Base-by-base conservation (phyloP, 1,140 invertebrate genomes). In the Linepithema humile region DNA sequence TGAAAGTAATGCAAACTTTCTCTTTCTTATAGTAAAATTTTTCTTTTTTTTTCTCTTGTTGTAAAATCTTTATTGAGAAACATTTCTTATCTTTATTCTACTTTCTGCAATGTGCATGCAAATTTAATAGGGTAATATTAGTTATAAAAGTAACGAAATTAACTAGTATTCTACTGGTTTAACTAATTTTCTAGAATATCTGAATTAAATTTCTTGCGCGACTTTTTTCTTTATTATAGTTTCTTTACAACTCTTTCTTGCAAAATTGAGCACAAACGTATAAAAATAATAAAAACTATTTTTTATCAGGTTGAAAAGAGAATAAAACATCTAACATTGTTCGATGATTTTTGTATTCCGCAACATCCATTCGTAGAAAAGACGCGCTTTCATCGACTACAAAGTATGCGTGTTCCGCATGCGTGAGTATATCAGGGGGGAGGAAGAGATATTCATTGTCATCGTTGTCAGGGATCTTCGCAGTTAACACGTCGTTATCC, bases 401-500 rank as follows among this genome's bases (percentile, higher is more conserved):
- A 40, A 72, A 65, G 40, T 26, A 60, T 57, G 73, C 77, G 83
- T 89, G 80, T 86, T 45, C 48, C 50, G 85, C 78, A 87, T 90
- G 83, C 85, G 64, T 67, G 70, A 86, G 5, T 67, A 48, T 10
- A 17, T 2, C 26, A 57, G 35, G 43, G 69, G 74, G 59, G 43
- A 45, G n/a, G n/a, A n/a, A n/a, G n/a, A n/a, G 73, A 20, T 62
- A 65, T 40, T 43, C 40, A 70, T 32, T 55, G 43, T 74, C 40
- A 26, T 53, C 69, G 38, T 48, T 45, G 67, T 9, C 53, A 59
- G 70, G 73, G 74, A 55, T 82, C 74, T 48, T 38, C 9, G 59
- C 67, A 74, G 74, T 87, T 86, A 90, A 86, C 89, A 60, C 53
- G 59, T 82, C 87, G 83, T 90, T 88, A 90, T 88, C 67, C 75